phyloP scores from a whole-genome alignment of 2,113 vertebrate species.

The Osmerus eperlanus region DNA sequence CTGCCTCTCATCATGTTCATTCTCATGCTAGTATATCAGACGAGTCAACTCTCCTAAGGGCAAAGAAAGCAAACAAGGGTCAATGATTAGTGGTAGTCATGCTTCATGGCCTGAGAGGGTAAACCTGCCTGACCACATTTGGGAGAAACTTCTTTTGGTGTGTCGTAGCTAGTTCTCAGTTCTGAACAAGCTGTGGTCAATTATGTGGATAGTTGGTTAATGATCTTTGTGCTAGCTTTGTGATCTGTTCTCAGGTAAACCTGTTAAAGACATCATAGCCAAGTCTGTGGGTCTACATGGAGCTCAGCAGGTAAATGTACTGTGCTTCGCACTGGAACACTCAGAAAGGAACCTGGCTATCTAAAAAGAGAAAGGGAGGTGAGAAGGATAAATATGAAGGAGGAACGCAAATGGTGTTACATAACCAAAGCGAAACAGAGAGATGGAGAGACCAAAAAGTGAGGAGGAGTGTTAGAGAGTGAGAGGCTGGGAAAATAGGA shows the following conservation, averaged over 20 bases:
- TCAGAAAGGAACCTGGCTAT: background rate
- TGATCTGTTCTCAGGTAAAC: constrained; percentile 24
- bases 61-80: constrained; percentile 14
- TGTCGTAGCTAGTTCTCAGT: constrained; percentile 49
- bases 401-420: constrained; percentile 55
- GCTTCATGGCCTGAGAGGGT: constrained; percentile 42
- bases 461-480: constrained; percentile 58
- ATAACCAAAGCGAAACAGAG: constrained; percentile 40
- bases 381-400: constrained; percentile 59
- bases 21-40: constrained; percentile 18
- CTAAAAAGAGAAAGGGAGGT: background rate
- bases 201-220: constrained; percentile 29
- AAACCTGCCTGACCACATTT: constrained; percentile 36
- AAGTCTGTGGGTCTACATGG: background rate
- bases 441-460: constrained; percentile 54
- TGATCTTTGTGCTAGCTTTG: constrained; percentile 17
- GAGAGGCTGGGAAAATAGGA: constrained; percentile 46
- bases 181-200: constrained; percentile 40
- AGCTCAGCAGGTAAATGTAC: background rate
- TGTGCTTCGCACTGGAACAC: too few relatives aligned
- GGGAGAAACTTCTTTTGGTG: constrained; percentile 35
- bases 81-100: constrained; percentile 53
- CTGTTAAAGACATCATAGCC: constrained; percentile 15
- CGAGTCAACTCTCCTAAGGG: constrained; percentile 35
- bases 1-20: constrained; percentile 13